phyloP scores from a whole-genome alignment of 2,888 invertebrate species.

The Endomychus coccineus region DNA sequence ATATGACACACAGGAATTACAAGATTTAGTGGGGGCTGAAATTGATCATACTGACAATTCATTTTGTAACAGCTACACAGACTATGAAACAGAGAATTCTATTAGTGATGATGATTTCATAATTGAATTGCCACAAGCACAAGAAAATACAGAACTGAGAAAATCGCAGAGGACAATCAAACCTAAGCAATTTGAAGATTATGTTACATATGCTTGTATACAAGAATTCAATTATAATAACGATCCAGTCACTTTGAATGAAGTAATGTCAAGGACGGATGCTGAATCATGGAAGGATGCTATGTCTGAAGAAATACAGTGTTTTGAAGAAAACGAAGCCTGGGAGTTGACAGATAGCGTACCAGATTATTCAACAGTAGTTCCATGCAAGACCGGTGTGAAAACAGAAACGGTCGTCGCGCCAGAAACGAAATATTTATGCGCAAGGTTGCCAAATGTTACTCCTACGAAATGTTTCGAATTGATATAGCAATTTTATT shows the following conservation, averaged over 20 bases:
- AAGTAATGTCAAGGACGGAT: constrained; percentile 25
- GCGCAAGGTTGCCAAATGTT: too few species aligned
- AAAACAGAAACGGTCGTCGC: too few species aligned
- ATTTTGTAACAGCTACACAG: background rate
- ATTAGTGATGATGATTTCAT: constrained; percentile 4
- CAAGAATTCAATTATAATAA: constrained; percentile 8
- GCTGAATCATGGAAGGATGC: constrained; percentile 23
- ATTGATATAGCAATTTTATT: too few species aligned
- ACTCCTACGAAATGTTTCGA: too few species aligned
- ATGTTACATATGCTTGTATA: constrained; percentile 21
- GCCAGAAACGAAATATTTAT: too few species aligned
- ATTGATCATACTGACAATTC: background rate
- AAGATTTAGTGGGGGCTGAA: constrained; percentile 16
- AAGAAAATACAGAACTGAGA: too few species aligned
- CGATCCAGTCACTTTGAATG: constrained; percentile 19
- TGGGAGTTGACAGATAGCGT: constrained; percentile 22
- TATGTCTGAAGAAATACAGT: constrained; percentile 25
- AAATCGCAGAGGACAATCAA: constrained; percentile 20
- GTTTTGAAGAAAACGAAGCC: constrained; percentile 27
- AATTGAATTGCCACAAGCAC: constrained; percentile 4
- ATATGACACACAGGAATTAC: constrained; percentile 9
- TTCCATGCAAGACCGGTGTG: too few species aligned
- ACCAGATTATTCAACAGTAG: constrained; percentile 9
- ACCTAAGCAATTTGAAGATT: constrained; percentile 21
- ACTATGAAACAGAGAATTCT: constrained; percentile 1